A percentile compares a stretch with the other conserved stretches of the same genome.
Conservation (phyloP, 2,888 invertebrate species). For the Sphaeridia pumilis region DNA sequence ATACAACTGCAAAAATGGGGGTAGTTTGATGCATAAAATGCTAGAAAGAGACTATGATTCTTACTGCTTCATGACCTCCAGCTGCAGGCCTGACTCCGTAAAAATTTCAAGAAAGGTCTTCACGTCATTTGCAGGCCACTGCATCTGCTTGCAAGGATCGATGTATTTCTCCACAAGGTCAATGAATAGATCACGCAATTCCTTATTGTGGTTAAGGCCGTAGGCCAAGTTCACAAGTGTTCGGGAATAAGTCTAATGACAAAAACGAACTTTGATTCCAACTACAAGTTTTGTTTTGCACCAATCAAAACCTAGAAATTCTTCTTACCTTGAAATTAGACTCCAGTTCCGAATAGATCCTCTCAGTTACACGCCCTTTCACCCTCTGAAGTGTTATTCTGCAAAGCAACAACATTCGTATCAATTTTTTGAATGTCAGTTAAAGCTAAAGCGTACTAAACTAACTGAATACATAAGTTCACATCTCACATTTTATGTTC, state of each 20-base stretch:
- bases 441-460: too few relatives aligned
- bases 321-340: conserved; percentile 52
- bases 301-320: neutral
- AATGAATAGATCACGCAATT: conserved; percentile 67
- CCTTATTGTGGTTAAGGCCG: conserved; percentile 72
- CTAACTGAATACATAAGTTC: too few relatives aligned
- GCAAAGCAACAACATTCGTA: too few relatives aligned
- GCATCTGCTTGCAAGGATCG: conserved; percentile 67
- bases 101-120: conserved; percentile 66
- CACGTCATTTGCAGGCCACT: conserved; percentile 68
- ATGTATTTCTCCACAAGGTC: conserved; percentile 77
- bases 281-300: too few relatives aligned
- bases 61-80: conserved; percentile 63
- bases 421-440: too few relatives aligned
- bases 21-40: too few relatives aligned
- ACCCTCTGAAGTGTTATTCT: conserved; percentile 54
- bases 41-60: too few relatives aligned
- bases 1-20: too few relatives aligned
- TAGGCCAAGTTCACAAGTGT: conserved; percentile 73
- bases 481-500: conserved; percentile 73
- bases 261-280: too few relatives aligned
- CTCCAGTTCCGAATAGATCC: conserved; percentile 65
- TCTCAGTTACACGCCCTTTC: conserved; percentile 63
- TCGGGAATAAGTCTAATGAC: conserved; percentile 57
- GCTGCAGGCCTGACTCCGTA: conserved; percentile 67